phyloP scores from a whole-genome alignment of 2,888 invertebrate genomes.

The Cancer borealis region DNA sequence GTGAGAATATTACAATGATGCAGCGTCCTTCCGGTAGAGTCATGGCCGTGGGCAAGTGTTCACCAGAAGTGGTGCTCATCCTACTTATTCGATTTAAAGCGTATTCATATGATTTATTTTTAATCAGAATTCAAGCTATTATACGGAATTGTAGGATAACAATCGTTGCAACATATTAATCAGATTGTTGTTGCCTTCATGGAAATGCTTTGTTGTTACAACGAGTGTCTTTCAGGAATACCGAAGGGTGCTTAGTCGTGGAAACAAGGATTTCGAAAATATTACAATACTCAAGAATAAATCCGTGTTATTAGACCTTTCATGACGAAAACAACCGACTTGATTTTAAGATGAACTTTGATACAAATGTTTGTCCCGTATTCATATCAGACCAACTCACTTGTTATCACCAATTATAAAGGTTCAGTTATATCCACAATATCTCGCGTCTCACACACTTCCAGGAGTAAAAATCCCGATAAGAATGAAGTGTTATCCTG shows the following conservation, averaged over 20 bases:
- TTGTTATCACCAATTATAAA: neutral
- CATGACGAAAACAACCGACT: neutral
- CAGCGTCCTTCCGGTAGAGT: neutral
- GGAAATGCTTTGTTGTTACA: neutral
- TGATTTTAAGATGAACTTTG: neutral
- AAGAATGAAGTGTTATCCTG: no score
- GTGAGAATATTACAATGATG: neutral
- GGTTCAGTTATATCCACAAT: neutral
- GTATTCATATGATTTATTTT: neutral
- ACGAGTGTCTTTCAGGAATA: constrained; percentile 15
- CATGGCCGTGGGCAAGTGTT: neutral
- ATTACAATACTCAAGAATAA: neutral
- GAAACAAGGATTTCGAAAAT: neutral
- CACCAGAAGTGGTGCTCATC: neutral
- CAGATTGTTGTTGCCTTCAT: neutral
- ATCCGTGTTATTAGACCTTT: neutral
- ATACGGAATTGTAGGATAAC: neutral
- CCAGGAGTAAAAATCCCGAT: no score
- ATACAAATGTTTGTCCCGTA: neutral
- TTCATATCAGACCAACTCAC: neutral
- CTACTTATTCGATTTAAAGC: neutral
- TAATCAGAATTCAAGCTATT: neutral
- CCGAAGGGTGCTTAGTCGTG: neutral
- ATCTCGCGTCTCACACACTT: neutral
- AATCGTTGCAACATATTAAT: neutral